Base-by-base conservation (phyloP, 35 echinoderm and acorn worm genomes). In the Acanthaster planci region DNA sequence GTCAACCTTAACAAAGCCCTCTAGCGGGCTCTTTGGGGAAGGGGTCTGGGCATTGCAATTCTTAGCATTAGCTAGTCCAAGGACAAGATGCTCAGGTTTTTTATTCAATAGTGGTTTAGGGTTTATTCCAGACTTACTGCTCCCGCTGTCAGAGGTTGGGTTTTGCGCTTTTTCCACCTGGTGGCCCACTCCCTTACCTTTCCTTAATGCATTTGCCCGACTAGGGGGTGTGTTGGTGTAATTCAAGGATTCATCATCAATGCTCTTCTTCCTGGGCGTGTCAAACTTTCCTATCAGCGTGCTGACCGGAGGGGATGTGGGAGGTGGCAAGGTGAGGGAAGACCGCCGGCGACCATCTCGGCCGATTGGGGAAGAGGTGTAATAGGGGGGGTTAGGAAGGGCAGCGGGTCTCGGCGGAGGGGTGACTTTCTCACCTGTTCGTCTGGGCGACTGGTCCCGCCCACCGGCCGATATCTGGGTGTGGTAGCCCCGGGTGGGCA, bases 381-480 rank as follows among this genome's bases (percentile, higher is more conserved):
- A 39, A 10, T 37, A 59, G 22, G 21, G 21, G 83, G 57, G 82
- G 55, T 55, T 58, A 18, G 59, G 67, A 23, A 40, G 32, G 19
- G 64, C 23, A 67, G 29, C 2, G 83, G 82, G 38, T 9, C 22
- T 30, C 19, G 67, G 39, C 37, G 58, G 40, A 68, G 40, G 83
- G 42, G 1, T 31, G 77, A 54, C 54, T 17, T 55, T 78, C 76
- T 95, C 93, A 95, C 93, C 93, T 95, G 88, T 82, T 91, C 93
- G 78, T 50, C 93, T 78, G 8, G 93, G 93, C 1, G 93, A 95
- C 35, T 91, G 93, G 37, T 95, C 93, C 39, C 89, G 60, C 38
- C 47, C 77, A 67, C 40, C 84, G 40, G 39, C 52, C 18, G 38
- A 12, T 15, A 57, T 14, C 37, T 83, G 88, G 30, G 83, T 37